Evolutionary conservation across 1,140 invertebrate species (phyloP).

Genomic region (Drosophila mojavensis): DNA sequence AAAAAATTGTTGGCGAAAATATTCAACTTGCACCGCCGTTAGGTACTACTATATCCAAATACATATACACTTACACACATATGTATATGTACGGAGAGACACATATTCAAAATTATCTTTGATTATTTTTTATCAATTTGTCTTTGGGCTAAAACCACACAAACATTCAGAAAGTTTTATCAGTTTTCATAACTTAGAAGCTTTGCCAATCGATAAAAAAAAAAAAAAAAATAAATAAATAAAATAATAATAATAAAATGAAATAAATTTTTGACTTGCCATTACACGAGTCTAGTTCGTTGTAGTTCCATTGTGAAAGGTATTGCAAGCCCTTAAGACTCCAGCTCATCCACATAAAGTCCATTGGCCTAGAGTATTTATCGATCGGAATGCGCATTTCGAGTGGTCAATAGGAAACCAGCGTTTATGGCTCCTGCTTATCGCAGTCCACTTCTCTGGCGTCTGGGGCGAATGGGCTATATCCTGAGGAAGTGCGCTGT

Average conservation of each 20-base stretch:
- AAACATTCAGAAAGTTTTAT: background rate
- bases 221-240: no score
- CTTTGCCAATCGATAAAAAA: constrained; percentile 52
- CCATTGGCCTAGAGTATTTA: background rate
- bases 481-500: constrained; percentile 65
- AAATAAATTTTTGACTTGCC: no score
- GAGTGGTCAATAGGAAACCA: background rate
- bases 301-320: background rate
- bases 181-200: constrained; percentile 18
- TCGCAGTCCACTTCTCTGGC: background rate
- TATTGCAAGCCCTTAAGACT: background rate
- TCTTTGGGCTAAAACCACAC: background rate
- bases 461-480: background rate
- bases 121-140: constrained; percentile 11
- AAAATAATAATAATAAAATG: constrained; percentile 16
- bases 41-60: background rate
- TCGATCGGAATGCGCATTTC: background rate
- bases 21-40: constrained; percentile 1
- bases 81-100: background rate
- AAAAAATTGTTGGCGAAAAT: constrained; percentile 4
- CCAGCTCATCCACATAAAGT: background rate
- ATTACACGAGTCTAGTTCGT: constrained; percentile 2
- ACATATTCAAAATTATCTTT: constrained; percentile 10
- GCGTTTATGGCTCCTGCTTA: constrained; percentile 1
- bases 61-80: constrained; percentile 2